Evolutionary conservation across 2,888 invertebrate genomes (phyloP), one percentile per base, ranked within the genome.

Genomic region (Camptogramma bilineatum): DNA sequence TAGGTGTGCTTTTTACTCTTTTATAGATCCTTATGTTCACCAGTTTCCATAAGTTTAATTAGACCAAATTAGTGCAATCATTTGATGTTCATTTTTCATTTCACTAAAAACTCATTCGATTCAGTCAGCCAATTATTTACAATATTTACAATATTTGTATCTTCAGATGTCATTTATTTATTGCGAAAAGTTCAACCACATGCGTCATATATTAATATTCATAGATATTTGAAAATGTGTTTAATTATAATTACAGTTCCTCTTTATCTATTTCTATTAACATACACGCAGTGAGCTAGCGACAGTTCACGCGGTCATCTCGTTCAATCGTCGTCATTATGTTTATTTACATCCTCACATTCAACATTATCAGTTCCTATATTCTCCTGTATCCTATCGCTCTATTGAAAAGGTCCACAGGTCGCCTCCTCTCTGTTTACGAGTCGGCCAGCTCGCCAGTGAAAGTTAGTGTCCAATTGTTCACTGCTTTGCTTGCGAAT

Each of bases 241-340:
- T 44, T 24, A 46, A 24, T 24, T 42, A 54, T 17, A 24, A 5
- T 5, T 1, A 24, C 24, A 17, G 5, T 44, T 31, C 4, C 44
- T 17, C 18, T 18, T 48, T 56, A 34, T 56, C 13, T 19, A 34
- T 8, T 7, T 58, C 46, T 62, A 57, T 48, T 52, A 10, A 44
- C 34, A 21, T 7, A 61, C 54, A 51, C 61, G 61, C 61, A 51
- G 44, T 55, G 50, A 44, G 28, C 50, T 42, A 4, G 72, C 34
- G 53, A 68, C 51, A 57, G 55, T 68, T 56, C 54, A 57, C 53
- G 63, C 66, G 53, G 66, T 67, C 62, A 53, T 39, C 31, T 56
- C 54, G n/a, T 17, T 55, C 47, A 55, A 60, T 62, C 52, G 50
- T 53, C 60, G 46, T 44, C 48, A 53, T 46, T 56, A 63, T 57